Evolutionary conservation across 2,888 invertebrate genomes (phyloP).

Genomic region (Priocnemis perturbator): DNA sequence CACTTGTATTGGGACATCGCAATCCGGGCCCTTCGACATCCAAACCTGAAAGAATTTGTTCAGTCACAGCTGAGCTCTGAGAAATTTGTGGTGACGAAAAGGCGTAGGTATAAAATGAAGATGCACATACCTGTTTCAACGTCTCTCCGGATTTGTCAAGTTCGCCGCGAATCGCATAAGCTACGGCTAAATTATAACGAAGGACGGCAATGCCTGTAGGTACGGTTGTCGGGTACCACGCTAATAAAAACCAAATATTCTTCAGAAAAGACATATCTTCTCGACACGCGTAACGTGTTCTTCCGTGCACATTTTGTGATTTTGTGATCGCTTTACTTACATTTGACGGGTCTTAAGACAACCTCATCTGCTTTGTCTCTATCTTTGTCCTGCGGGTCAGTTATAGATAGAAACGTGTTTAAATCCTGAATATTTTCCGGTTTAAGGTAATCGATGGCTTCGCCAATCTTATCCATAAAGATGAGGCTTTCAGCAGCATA

Average conservation of each 20-base stretch:
- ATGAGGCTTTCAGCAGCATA: conserved; percentile 94
- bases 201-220: conserved; percentile 83
- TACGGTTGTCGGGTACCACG: conserved; percentile 81
- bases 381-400: conserved; percentile 69
- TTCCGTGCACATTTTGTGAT: neutral
- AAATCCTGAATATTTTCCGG: conserved; percentile 83
- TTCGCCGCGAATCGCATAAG: conserved; percentile 85
- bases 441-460: conserved; percentile 90
- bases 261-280: no score
- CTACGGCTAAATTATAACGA: conserved; percentile 87
- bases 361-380: conserved; percentile 75
- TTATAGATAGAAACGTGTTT: conserved; percentile 71
- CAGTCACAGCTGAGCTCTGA: conserved; percentile 19
- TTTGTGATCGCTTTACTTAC: conserved; percentile 44
- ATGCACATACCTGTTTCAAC: conserved; percentile 70
- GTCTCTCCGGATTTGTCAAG: conserved; percentile 80
- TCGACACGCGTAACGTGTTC: no score
- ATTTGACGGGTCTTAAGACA: conserved; percentile 59
- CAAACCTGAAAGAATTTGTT: conserved; percentile 73
- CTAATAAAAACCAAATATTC: conserved; percentile 57
- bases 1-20: conserved; percentile 80
- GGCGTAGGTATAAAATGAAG: neutral
- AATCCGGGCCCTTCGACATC: conserved; percentile 76
- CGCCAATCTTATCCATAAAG: conserved; percentile 86
- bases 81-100: neutral